These are phyloP conservation scores for Mus spicilegus DNA, from an alignment of 2,113 vertebrate genomes.

Conservation along the genomic window DNA sequence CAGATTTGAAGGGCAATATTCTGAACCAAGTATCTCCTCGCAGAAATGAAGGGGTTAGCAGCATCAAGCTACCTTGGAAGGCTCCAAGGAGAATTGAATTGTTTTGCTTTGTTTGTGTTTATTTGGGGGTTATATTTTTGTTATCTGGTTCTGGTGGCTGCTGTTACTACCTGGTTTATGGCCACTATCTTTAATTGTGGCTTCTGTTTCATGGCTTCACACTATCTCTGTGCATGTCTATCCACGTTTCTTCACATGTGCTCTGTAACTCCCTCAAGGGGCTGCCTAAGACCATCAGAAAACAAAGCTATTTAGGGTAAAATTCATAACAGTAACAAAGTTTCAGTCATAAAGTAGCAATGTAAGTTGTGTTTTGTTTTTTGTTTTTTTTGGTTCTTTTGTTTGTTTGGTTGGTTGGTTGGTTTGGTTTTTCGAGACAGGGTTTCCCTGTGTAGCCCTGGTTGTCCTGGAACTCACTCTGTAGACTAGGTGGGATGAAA, in stretches of 20 bases:
- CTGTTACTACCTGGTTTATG: not conserved
- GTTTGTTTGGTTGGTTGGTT: too few species aligned
- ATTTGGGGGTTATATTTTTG: not conserved
- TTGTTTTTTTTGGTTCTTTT: too few species aligned
- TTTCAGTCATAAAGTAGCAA: too few species aligned
- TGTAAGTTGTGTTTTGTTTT: too few species aligned
- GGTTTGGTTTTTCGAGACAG: too few species aligned
- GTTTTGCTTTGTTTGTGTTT: not conserved
- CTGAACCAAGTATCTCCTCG: not conserved
- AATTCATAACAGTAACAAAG: not conserved
- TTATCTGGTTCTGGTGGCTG: not conserved
- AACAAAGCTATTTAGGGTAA: not conserved
- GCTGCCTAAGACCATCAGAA: not conserved
- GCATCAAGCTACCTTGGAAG: rapidly evolving
- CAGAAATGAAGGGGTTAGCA: not conserved
- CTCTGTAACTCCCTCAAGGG: not conserved
- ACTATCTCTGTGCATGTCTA: too few species aligned
- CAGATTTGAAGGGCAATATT: not conserved
- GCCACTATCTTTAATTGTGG: not conserved
- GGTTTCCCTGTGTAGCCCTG: too few species aligned
- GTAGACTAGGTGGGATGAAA: too few species aligned
- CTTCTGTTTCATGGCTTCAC: not conserved
- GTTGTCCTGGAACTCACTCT: too few species aligned
- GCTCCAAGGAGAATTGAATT: not conserved
- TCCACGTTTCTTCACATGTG: not conserved